A percentile compares a stretch with the other conserved stretches of the same genome.
Conservation (phyloP, 2,113 vertebrate species). For the Bucco capensis region DNA sequence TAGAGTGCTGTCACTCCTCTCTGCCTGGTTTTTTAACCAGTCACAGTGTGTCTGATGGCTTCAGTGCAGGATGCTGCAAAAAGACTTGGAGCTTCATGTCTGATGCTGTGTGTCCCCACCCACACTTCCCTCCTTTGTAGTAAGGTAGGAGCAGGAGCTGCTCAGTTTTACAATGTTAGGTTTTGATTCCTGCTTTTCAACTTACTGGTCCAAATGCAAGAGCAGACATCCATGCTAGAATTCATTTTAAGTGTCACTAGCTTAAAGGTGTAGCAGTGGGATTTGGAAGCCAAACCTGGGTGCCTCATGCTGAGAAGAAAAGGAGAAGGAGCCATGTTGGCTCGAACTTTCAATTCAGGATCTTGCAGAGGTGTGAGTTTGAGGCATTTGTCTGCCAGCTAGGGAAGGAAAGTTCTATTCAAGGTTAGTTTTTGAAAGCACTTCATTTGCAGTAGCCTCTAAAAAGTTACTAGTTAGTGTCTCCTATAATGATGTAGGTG, state of each 20-base stretch:
- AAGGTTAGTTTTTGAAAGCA: background rate
- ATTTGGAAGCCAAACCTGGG: background rate
- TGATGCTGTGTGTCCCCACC: rapidly evolving
- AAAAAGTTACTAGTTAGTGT: background rate
- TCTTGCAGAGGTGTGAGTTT: background rate
- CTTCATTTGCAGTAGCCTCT: background rate
- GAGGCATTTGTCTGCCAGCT: rapidly evolving
- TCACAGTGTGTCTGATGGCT: background rate
- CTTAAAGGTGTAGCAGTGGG: background rate
- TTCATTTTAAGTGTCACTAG: background rate
- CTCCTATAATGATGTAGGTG: rapidly evolving
- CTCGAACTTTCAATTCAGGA: rapidly evolving
- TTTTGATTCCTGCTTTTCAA: background rate
- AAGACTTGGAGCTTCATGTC: background rate
- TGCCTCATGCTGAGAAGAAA: background rate
- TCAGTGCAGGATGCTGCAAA: background rate
- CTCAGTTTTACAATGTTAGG: background rate
- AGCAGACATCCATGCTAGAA: background rate
- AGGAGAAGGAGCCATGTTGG: background rate
- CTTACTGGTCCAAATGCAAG: background rate
- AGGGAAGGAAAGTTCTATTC: background rate
- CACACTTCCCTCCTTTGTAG: background rate
- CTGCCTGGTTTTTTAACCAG: background rate
- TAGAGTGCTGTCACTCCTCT: background rate
- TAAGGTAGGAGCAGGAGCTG: background rate